phyloP scores from a whole-genome alignment of 2,797 vertebrate genomes.

The Hirundo rustica region DNA sequence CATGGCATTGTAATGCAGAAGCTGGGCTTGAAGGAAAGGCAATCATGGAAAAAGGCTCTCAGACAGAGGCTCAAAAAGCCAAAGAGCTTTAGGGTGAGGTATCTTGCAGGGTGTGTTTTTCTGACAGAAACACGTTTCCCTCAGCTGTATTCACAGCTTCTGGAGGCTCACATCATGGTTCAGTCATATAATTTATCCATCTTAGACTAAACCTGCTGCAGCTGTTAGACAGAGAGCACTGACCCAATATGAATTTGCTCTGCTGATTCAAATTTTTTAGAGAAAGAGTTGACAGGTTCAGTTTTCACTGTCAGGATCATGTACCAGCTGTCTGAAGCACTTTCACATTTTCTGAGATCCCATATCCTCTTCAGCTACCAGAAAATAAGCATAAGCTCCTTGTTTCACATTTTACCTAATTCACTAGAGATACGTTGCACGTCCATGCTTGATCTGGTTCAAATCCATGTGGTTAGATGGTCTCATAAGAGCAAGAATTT shows the following conservation, averaged over 20 bases:
- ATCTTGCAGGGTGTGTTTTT: neutral
- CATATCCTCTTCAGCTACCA: neutral
- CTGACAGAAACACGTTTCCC: neutral
- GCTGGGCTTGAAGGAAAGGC: neutral
- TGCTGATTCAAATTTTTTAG: neutral
- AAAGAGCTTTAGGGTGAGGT: neutral
- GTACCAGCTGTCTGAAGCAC: neutral
- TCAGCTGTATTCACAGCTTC: neutral
- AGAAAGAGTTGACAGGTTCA: neutral
- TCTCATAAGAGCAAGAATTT: neutral
- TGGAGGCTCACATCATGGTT: neutral
- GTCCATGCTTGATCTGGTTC: neutral
- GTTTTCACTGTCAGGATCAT: neutral
- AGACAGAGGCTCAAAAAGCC: neutral
- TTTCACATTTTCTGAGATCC: neutral
- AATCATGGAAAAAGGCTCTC: neutral
- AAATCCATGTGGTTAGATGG: neutral
- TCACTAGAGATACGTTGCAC: neutral
- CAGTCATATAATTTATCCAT: neutral
- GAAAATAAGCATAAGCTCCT: neutral
- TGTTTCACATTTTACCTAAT: neutral
- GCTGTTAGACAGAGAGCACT: conserved; percentile 11
- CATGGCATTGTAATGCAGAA: neutral
- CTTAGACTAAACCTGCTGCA: conserved; percentile 14
- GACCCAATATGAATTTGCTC: neutral